Evolutionary conservation across 2,888 invertebrate genomes (phyloP), one percentile per base, ranked within the genome.

Genomic region (Apoderus coryli): DNA sequence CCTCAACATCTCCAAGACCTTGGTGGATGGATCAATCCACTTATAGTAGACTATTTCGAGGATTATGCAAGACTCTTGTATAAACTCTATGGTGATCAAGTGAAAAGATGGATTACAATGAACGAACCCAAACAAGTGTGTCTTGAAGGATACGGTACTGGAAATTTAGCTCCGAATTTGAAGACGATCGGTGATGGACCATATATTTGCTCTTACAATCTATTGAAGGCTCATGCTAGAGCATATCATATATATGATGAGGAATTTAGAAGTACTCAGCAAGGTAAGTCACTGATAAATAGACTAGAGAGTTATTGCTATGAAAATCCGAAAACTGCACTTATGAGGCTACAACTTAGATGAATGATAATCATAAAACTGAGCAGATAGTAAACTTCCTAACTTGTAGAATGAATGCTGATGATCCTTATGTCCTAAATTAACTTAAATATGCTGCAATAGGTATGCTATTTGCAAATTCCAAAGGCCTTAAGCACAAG

Each of bases 181-280:
- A 16, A 11, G 1, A 30, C 32, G 12, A 28, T 26, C 4, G 35
- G 34, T 11, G 32, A 29, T 14, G 36, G 35, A 4, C 64, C 65
- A 34, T 77, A 77, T 45, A 40, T 64, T 37, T 72, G 70, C 26
- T 64, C 58, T 0, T 72, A 75, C 27, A 47, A 46, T 26, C 23
- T 52, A 38, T 44, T 54, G 5, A 36, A 36, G 34, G 59, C 68
- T 1, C 69, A 70, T 44, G 61, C 61, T 0, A 44, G 35, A 16
- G 56, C 48, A 4, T 61, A 57, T 33, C 52, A 51, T 29, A 48
- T 61, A 19, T 62, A 61, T 36, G 45, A 59, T 14, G 34, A 45
- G 3, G 50, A 56, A 35, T 67, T 59, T 42, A 52, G 52, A 26
- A 2, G 38, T 1, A 26, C 14, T 1, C 50, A 50, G 31, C 32